These are phyloP conservation scores for Telmatochromis brachygnathus DNA, from an alignment of 2,113 vertebrate genomes.

Conservation along the genomic window DNA sequence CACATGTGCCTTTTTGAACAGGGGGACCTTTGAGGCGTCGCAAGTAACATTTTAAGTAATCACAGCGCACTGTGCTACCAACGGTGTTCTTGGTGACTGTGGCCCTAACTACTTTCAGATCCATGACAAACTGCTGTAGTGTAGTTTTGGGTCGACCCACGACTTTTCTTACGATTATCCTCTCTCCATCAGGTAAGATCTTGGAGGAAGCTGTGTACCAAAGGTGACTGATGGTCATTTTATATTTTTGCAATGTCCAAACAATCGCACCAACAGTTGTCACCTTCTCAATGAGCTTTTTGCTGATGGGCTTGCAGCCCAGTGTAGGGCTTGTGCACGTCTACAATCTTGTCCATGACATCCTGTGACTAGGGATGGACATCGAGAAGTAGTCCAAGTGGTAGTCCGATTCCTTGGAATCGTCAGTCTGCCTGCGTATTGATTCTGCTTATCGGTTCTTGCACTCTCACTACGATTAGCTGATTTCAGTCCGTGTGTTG, in stretches of 20 bases:
- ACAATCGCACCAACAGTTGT: neutral
- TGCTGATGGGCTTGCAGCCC: neutral
- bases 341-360: neutral
- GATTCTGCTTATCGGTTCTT: neutral
- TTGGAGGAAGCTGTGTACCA: neutral
- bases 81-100: neutral
- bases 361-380: neutral
- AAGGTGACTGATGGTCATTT: neutral
- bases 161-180: neutral
- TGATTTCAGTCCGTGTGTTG: neutral
- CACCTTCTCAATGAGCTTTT: neutral
- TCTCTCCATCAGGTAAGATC: neutral
- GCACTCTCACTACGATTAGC: neutral
- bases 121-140: too few species aligned
- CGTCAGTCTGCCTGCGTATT: neutral
- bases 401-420: neutral
- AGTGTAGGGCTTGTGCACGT: neutral
- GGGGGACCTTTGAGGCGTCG: neutral
- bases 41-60: neutral
- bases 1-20: neutral
- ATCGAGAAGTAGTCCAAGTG: neutral
- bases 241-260: neutral
- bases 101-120: neutral
- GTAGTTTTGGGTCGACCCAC: neutral
- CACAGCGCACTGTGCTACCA: neutral